phyloP scores from a whole-genome alignment of 2,113 vertebrate genomes.

The Trichechus manatus region DNA sequence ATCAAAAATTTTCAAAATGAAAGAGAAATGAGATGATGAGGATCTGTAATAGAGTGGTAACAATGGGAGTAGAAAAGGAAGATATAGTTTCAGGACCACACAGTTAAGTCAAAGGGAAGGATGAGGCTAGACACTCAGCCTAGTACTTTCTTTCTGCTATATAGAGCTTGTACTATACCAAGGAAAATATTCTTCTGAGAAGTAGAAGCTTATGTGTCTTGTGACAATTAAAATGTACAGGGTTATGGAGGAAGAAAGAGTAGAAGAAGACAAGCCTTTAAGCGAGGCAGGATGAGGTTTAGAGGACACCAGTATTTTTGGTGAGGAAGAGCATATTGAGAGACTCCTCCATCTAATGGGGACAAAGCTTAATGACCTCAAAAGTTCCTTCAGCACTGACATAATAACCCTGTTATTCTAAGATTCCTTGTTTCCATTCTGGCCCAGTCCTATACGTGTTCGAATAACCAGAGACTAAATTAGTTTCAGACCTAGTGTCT shows the following conservation, averaged over 20 bases:
- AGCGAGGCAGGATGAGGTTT: background rate
- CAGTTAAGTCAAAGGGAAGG: background rate
- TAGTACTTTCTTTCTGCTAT: background rate
- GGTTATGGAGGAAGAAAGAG: background rate
- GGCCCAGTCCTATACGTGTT: background rate
- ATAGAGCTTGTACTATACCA: background rate
- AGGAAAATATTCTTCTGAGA: background rate
- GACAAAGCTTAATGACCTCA: background rate
- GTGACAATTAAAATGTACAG: background rate
- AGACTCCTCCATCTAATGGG: background rate
- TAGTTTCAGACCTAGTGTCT: background rate
- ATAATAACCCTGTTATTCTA: background rate
- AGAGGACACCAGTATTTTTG: background rate
- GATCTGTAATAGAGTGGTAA: background rate
- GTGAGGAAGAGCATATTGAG: background rate
- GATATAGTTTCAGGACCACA: background rate
- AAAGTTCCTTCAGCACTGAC: background rate
- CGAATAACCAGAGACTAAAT: constrained; percentile 5
- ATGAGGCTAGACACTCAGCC: background rate
- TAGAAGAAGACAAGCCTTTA: background rate
- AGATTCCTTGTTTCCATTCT: background rate
- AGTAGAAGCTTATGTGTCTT: background rate
- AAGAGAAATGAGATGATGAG: background rate
- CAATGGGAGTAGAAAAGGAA: background rate
- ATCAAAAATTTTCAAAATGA: background rate